phyloP scores from a whole-genome alignment of 2,888 invertebrate genomes.

The Calliscelio sp. region DNA sequence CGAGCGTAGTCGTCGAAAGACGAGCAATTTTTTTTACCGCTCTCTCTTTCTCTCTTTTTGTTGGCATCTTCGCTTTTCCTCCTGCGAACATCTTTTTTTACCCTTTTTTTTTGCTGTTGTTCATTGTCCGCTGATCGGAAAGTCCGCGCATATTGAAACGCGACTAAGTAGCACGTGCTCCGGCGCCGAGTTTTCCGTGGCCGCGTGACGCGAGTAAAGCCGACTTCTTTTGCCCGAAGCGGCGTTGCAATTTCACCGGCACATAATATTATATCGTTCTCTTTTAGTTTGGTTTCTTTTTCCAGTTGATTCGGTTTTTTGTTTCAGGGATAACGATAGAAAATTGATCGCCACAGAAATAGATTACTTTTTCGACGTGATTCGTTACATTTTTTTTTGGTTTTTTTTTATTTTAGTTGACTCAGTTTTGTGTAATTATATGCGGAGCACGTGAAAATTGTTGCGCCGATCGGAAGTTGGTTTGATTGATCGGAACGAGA shows the following conservation, averaged over 20 bases:
- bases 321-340: constrained; percentile 31
- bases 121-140: constrained; percentile 27
- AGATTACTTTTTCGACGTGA: constrained; percentile 61
- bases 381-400: too few species aligned
- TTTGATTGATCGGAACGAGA: background rate
- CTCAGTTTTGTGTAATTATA: constrained; percentile 55
- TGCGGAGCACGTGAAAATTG: constrained; percentile 37
- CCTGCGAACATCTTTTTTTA: too few species aligned
- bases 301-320: background rate
- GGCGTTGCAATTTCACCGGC: constrained; percentile 20
- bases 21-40: constrained; percentile 48
- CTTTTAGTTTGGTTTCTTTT: background rate
- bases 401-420: constrained; percentile 52
- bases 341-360: constrained; percentile 52
- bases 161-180: constrained; percentile 41
- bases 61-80: constrained; percentile 17
- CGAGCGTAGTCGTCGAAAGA: constrained; percentile 22
- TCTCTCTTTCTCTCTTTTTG: constrained; percentile 31
- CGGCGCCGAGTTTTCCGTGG: constrained; percentile 33
- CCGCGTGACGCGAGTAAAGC: constrained; percentile 15
- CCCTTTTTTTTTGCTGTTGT: background rate
- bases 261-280: too few species aligned
- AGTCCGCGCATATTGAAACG: constrained; percentile 32
- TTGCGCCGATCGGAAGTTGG: constrained; percentile 15
- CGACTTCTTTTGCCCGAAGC: constrained; percentile 14